Conservation (phyloP, 2,888 invertebrate genomes). For the Apodemia duryi region DNA sequence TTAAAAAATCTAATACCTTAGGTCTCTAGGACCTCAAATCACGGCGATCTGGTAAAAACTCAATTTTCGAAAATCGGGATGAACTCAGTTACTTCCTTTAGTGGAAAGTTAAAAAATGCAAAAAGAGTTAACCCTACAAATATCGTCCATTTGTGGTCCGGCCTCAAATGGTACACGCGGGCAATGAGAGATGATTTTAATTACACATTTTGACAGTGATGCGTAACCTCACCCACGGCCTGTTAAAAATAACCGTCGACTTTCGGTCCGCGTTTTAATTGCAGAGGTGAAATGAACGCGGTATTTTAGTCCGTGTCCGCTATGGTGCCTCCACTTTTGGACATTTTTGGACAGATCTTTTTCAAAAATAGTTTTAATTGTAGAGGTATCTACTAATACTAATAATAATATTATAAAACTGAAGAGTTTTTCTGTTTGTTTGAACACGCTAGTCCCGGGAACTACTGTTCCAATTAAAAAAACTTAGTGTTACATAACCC, state of each 20-base stretch:
- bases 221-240: conserved; percentile 19
- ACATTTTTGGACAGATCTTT: conserved; percentile 5
- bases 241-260: conserved; percentile 22
- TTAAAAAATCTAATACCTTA: no score
- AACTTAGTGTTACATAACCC: no score
- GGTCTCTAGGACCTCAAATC: no score
- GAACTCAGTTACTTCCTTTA: no score
- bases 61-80: no score
- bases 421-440: no score
- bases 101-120: background rate
- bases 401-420: no score
- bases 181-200: background rate
- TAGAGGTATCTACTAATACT: background rate
- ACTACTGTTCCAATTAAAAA: no score
- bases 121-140: background rate
- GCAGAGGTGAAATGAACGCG: conserved; percentile 15
- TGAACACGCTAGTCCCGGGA: no score
- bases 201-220: conserved; percentile 13
- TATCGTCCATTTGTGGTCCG: background rate
- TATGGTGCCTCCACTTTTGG: background rate
- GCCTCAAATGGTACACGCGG: background rate
- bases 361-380: background rate
- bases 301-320: conserved; percentile 18
- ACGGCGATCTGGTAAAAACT: no score
- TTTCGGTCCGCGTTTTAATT: conserved; percentile 21